Conservation (phyloP, 2,797 vertebrate genomes). For the Fratercula arctica region DNA sequence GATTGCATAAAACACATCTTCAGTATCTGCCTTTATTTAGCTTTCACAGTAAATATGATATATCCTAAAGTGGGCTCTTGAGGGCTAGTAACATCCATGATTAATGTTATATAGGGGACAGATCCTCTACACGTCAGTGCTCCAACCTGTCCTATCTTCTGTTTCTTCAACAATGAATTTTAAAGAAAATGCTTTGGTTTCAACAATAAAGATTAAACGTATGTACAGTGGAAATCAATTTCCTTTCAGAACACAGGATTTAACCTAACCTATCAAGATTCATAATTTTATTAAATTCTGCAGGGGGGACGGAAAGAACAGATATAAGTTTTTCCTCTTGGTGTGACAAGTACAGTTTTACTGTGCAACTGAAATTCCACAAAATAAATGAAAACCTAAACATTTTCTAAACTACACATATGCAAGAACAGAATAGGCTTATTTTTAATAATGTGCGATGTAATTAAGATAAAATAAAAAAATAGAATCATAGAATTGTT, state of each 20-base stretch:
- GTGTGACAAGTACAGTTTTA: background rate
- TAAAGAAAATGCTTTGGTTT: background rate
- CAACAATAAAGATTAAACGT: background rate
- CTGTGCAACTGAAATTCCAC: background rate
- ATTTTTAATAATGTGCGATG: background rate
- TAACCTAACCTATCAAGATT: background rate
- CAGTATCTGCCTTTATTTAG: background rate
- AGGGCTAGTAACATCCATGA: background rate
- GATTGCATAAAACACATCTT: background rate
- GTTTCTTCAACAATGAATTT: background rate
- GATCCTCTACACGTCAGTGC: background rate
- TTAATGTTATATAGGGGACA: background rate
- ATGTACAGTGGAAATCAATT: background rate
- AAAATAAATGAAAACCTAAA: background rate
- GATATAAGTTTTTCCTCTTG: background rate
- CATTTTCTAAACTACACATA: background rate
- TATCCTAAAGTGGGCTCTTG: background rate
- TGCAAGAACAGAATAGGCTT: background rate
- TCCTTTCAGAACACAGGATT: background rate
- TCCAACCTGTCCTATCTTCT: background rate
- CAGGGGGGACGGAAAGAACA: rapidly evolving
- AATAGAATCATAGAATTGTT: background rate
- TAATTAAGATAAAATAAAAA: background rate
- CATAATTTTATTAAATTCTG: background rate
- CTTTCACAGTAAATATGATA: background rate